These are phyloP conservation scores for Chroicocephalus ridibundus DNA, from an alignment of 2,113 vertebrate species.

Conservation along the genomic window DNA sequence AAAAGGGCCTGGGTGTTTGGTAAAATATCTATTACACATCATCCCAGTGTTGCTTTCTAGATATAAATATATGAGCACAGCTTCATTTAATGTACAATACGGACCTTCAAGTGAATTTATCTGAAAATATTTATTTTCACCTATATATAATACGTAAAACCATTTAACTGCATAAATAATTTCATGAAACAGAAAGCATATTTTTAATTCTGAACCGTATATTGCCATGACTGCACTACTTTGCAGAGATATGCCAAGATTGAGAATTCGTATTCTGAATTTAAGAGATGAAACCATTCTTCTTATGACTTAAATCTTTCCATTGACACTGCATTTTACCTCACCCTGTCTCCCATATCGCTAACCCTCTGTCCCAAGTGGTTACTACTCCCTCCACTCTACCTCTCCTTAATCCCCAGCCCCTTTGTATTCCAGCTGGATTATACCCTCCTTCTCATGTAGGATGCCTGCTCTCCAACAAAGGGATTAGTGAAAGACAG, in stretches of 20 bases:
- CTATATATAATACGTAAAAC: fast-evolving
- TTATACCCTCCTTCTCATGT: not conserved
- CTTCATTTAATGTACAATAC: not conserved
- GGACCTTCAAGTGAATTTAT: not conserved
- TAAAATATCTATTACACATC: not conserved
- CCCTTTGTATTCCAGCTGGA: not conserved
- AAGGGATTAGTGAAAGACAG: not conserved
- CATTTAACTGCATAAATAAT: not conserved
- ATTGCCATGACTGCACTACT: not conserved
- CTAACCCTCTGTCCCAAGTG: not conserved
- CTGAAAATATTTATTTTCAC: not conserved
- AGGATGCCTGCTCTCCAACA: not conserved
- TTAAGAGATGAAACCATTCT: not conserved
- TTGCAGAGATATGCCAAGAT: not conserved
- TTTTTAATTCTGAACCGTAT: not conserved
- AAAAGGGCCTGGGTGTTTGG: no score
- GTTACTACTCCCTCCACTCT: not conserved
- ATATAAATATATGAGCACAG: not conserved
- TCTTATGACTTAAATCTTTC: not conserved
- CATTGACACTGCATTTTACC: not conserved
- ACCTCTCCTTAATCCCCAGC: not conserved
- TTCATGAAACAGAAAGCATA: not conserved
- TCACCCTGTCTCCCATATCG: not conserved
- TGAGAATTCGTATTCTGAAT: not conserved
- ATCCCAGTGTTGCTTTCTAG: not conserved